Conservation (phyloP, 2,797 vertebrate genomes). For the Sardinella longiceps region DNA sequence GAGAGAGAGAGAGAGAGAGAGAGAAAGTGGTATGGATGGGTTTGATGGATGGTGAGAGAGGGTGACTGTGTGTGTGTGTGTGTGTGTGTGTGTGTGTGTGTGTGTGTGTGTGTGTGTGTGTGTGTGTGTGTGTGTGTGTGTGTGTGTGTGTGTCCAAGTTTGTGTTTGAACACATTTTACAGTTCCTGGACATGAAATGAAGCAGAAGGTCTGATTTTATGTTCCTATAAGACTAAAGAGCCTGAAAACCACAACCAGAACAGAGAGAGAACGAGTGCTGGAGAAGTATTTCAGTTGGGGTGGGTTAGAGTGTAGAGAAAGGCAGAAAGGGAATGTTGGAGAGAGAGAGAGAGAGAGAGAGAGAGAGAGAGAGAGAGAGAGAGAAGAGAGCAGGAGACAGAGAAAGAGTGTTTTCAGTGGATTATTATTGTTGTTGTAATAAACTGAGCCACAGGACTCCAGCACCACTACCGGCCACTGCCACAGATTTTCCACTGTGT, state of each 20-base stretch:
- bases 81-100: no score
- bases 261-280: neutral
- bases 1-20: no score
- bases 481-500: slow-evolving; percentile 13
- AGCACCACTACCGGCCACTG: neutral
- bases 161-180: neutral
- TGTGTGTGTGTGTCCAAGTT: neutral
- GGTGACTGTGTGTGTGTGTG: no score
- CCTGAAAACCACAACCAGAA: neutral
- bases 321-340: neutral
- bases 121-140: no score
- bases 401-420: slow-evolving; percentile 8
- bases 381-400: slow-evolving; percentile 1
- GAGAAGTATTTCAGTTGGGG: neutral
- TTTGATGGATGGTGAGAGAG: no score
- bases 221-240: neutral
- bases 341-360: neutral
- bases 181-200: neutral
- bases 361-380: neutral
- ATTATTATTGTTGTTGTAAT: slow-evolving; percentile 9
- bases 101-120: no score
- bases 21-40: no score
- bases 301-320: neutral
- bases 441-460: slow-evolving; percentile 18
- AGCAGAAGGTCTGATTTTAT: neutral